Evolutionary conservation across 2,797 vertebrate genomes (phyloP).

Genomic region (Poecilia gillii): DNA sequence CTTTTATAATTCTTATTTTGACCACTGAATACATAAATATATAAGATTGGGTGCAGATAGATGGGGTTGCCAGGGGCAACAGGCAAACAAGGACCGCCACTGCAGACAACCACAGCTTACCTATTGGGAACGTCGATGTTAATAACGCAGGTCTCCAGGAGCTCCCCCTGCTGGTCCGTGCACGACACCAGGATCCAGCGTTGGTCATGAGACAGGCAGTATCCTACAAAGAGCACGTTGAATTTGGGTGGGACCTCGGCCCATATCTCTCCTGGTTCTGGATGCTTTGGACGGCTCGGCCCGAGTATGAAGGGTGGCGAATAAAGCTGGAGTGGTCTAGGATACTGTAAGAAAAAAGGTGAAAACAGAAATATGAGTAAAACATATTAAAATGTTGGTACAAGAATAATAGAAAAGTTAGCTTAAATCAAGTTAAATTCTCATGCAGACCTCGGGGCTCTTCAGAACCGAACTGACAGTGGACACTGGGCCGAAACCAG

Average conservation of each 20-base stretch:
- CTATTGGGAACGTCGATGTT: slow-evolving; percentile 97
- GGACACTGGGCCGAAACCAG: slow-evolving; percentile 95
- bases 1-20: background rate
- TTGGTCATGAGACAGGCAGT: slow-evolving; percentile 97
- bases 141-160: slow-evolving; percentile 93
- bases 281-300: slow-evolving; percentile 91
- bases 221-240: slow-evolving; percentile 95
- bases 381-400: background rate
- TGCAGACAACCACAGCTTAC: slow-evolving; percentile 65
- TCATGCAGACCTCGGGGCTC: slow-evolving; percentile 85
- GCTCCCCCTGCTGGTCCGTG: slow-evolving; percentile 95
- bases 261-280: slow-evolving; percentile 91
- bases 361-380: background rate
- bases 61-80: background rate
- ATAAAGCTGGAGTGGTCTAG: slow-evolving; percentile 90
- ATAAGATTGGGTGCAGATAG: background rate
- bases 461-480: slow-evolving; percentile 87
- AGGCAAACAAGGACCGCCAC: background rate
- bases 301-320: slow-evolving; percentile 93
- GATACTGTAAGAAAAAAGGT: slow-evolving; percentile 80
- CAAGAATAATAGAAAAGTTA: background rate
- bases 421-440: background rate
- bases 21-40: background rate
- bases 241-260: slow-evolving; percentile 90
- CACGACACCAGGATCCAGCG: slow-evolving; percentile 97